Percentiles rank a stretch among this genome's conserved stretches.
phyloP scores from a whole-genome alignment of 2,888 invertebrate genomes.

The Drosophila neotestacea region DNA sequence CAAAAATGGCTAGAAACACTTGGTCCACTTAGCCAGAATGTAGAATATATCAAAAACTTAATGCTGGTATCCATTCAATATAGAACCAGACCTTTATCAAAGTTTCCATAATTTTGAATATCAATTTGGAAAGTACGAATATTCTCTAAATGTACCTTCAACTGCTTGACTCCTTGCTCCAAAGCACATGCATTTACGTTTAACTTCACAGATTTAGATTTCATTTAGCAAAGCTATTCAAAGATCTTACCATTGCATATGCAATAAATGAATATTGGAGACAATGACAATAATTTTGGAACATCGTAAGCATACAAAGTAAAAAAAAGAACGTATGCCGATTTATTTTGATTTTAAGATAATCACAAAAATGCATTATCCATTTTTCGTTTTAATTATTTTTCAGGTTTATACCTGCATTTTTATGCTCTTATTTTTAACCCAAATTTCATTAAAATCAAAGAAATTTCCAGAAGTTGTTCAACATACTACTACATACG shows the following conservation, averaged over 20 bases:
- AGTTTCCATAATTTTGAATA: neutral
- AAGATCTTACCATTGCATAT: neutral
- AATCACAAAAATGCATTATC: no score
- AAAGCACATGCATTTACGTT: conserved; percentile 11
- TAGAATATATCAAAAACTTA: neutral
- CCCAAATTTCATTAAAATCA: no score
- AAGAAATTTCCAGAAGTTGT: no score
- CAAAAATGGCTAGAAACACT: conserved; percentile 4
- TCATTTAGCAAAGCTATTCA: conserved; percentile 8
- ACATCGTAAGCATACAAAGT: no score
- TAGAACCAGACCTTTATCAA: neutral
- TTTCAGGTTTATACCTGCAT: no score
- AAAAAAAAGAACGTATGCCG: no score
- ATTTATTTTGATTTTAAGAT: no score
- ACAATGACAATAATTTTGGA: no score
- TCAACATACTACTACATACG: no score
- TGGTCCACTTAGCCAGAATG: conserved; percentile 39
- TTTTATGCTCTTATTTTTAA: no score
- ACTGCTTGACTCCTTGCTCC: neutral
- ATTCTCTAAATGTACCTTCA: neutral
- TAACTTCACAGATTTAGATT: conserved; percentile 32
- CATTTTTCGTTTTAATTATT: no score
- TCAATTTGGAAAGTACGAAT: neutral
- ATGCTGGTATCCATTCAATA: neutral
- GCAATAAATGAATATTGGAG: no score